phyloP scores from a whole-genome alignment of 2,113 vertebrate genomes.

The Lota lota region DNA sequence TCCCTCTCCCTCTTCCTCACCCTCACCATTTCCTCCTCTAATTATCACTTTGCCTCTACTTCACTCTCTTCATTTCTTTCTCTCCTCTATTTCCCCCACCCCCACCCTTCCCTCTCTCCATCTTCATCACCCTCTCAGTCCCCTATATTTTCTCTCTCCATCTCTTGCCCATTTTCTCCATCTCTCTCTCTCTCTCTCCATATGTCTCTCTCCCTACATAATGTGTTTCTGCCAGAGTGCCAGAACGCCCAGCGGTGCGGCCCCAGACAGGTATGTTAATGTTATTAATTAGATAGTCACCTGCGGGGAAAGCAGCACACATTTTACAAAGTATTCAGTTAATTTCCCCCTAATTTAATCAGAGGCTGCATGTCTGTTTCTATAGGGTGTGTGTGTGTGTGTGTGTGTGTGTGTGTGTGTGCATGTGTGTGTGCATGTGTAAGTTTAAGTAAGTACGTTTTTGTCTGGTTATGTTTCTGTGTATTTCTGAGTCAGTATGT shows the following conservation, averaged over 20 bases:
- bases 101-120: neutral
- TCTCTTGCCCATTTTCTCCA: neutral
- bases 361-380: conserved; percentile 19
- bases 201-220: neutral
- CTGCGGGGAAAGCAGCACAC: conserved; percentile 27
- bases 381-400: neutral
- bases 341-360: conserved; percentile 51
- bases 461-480: conserved; percentile 20
- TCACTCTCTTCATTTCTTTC: neutral
- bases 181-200: neutral
- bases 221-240: conserved; percentile 23
- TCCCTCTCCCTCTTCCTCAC: neutral
- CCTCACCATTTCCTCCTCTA: neutral
- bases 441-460: conserved; percentile 3
- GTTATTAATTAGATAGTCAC: conserved; percentile 48
- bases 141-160: conserved; percentile 13
- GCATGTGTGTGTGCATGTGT: too few relatives aligned
- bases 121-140: conserved; percentile 1
- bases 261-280: conserved; percentile 56
- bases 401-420: neutral
- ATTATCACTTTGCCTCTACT: conserved; percentile 6
- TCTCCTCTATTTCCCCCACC: too few relatives aligned
- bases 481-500: too few relatives aligned
- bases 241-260: conserved; percentile 24
- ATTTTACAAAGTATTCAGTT: conserved; percentile 42